A percentile compares a stretch with the other conserved stretches of the same genome.
phyloP scores from a whole-genome alignment of 2,113 vertebrate species.

The Pelecanus crispus region DNA sequence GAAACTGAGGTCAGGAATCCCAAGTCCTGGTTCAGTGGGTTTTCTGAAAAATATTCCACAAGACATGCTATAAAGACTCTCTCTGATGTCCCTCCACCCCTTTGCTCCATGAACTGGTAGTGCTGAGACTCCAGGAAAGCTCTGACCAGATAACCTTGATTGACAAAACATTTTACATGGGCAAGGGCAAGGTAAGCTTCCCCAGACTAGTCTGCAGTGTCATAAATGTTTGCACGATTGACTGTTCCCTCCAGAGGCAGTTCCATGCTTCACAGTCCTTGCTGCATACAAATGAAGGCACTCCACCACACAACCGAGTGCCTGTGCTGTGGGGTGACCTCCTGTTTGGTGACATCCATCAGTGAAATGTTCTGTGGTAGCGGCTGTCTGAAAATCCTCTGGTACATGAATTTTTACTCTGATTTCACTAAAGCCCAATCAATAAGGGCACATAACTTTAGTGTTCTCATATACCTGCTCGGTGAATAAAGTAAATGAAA shows the following conservation, averaged over 20 bases:
- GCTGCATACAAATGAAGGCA: constrained; percentile 43
- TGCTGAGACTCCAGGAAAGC: not conserved
- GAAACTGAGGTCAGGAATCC: not conserved
- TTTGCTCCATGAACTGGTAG: not conserved
- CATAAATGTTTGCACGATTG: constrained; percentile 42
- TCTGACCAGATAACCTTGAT: constrained; percentile 19
- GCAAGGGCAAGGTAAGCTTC: constrained; percentile 40
- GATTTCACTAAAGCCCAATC: constrained; percentile 48
- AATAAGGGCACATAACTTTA: not conserved
- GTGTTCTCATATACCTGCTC: not conserved
- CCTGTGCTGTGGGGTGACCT: not conserved
- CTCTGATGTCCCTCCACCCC: not conserved
- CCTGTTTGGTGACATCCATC: constrained; percentile 35
- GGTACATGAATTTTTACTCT: constrained; percentile 32
- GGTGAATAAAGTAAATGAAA: constrained; percentile 24
- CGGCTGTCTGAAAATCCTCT: constrained; percentile 24
- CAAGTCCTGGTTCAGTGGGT: not conserved
- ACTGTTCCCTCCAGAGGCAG: constrained; percentile 31
- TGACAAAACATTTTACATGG: not conserved
- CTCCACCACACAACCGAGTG: not conserved
- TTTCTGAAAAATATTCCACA: not conserved
- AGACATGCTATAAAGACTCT: not conserved
- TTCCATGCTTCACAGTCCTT: not conserved
- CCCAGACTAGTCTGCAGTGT: not conserved
- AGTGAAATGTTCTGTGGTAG: constrained; percentile 12